Percentiles rank a stretch among this genome's conserved stretches.
phyloP scores from a whole-genome alignment of 2,797 vertebrate genomes.

The Carapus acus region DNA sequence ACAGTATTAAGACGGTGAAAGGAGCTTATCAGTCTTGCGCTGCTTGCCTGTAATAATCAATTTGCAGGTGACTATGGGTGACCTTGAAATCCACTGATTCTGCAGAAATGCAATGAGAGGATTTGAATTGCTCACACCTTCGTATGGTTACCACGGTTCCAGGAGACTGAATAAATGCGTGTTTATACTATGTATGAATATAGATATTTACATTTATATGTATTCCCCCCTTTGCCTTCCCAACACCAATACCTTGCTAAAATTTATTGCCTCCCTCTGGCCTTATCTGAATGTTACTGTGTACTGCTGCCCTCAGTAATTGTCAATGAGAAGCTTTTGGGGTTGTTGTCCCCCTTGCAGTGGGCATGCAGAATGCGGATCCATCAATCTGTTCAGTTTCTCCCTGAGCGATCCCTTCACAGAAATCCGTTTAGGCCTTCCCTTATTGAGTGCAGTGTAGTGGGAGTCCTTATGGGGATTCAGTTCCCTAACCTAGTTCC shows the following conservation, averaged over 20 bases:
- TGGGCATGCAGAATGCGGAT: conserved; percentile 80
- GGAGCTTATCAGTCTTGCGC: conserved; percentile 60
- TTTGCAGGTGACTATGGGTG: conserved; percentile 64
- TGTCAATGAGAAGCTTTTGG: conserved; percentile 72
- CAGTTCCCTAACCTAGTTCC: conserved; percentile 78
- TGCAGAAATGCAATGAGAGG: conserved; percentile 62
- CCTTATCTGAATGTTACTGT: conserved; percentile 61
- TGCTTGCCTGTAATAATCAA: conserved; percentile 68
- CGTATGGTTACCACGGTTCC: conserved; percentile 51
- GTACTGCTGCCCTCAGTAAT: conserved; percentile 65
- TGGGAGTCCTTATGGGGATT: conserved; percentile 73
- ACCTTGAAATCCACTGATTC: conserved; percentile 67
- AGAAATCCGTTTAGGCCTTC: conserved; percentile 76
- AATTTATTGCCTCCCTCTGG: conserved; percentile 59
- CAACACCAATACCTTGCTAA: conserved; percentile 65
- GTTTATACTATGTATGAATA: conserved; percentile 58
- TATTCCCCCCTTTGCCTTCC: conserved; percentile 30
- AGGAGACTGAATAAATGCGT: conserved; percentile 42
- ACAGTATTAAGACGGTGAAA: conserved; percentile 53
- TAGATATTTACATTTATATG: no score
- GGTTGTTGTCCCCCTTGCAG: conserved; percentile 67
- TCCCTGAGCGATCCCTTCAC: conserved; percentile 74
- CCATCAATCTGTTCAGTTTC: conserved; percentile 78
- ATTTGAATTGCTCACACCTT: conserved; percentile 61
- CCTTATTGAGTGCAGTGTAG: conserved; percentile 77